Conservation (phyloP, 2,113 vertebrate species). For the Azemiops feae region DNA sequence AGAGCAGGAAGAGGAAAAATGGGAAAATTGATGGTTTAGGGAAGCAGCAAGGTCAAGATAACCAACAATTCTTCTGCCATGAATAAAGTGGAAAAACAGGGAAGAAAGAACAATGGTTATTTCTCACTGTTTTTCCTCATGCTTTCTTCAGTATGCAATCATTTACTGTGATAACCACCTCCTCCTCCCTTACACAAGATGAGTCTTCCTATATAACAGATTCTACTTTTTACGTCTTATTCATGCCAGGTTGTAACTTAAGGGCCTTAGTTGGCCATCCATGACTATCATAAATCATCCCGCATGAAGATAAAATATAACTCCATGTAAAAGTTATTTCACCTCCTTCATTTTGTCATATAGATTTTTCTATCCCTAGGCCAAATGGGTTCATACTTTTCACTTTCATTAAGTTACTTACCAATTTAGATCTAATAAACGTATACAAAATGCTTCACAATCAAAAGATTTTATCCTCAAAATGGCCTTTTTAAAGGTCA, state of each 20-base stretch:
- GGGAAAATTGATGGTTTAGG: background rate
- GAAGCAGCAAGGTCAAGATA: background rate
- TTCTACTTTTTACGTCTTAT: background rate
- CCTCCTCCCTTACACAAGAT: background rate
- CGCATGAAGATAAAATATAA: background rate
- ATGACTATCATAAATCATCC: too few relatives aligned
- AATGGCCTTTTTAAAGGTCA: background rate
- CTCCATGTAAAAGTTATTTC: background rate
- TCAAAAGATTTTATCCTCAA: background rate
- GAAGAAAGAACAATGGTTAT: background rate
- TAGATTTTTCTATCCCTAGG: background rate
- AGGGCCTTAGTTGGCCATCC: background rate
- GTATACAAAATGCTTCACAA: background rate
- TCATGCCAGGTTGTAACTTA: background rate
- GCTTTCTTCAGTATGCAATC: background rate
- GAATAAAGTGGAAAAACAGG: background rate
- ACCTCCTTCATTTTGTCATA: background rate
- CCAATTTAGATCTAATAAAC: background rate
- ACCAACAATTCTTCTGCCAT: background rate
- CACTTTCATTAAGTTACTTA: background rate
- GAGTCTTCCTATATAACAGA: background rate
- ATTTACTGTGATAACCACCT: background rate
- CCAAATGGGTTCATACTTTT: background rate
- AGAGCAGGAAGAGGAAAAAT: background rate
- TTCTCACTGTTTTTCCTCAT: background rate